Base-by-base conservation (phyloP, 2,888 invertebrate genomes). In the Capitulum mitella region DNA sequence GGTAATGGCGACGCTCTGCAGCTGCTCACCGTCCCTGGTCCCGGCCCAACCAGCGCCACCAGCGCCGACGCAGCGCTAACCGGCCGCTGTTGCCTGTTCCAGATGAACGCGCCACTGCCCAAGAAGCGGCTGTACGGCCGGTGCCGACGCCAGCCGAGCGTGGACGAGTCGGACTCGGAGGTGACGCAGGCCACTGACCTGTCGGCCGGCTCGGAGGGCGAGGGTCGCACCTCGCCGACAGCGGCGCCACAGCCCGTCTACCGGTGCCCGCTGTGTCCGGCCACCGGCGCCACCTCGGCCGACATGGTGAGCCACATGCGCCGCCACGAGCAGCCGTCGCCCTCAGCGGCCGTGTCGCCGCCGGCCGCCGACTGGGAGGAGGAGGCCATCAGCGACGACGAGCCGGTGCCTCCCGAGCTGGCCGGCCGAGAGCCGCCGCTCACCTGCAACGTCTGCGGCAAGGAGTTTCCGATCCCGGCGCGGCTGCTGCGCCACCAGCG, bases 401-500 rank as follows among this genome's bases (percentile, higher is more conserved):
- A 70, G 70, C 70, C 70, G 37, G 70, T 70, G 70, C 70, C 70
- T 5, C 12, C 37, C 6, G 70, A 70, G 70, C 37, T 70, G 70
- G 70, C 37, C 37, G 32, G 26, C 37, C 70, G 70, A 37, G 70
- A 70, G 19, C 37, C 75, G 14, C 75, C 75, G 14, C 94, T 94
- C 86, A 91, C 92, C 82, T 95, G 95, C 87, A 93, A 94, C 86
- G 93, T 94, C 83, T 95, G 95, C 86, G 90, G 93, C 83, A 95
- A 95, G 86, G 94, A 94, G 26, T 95, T 95, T 85, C 93, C 95
- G 70, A 94, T 95, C 78, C 95, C 95, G 43, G 95, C 95, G 78
- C 89, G 95, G 81, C 88, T 95, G 82, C 90, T 90, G 79, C 91
- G 95, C 77, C 95, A 95, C 85, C 94, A 94, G 85, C 89, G 95